Conservation (phyloP, 2,113 vertebrate species). For the Arizona elegans region DNA sequence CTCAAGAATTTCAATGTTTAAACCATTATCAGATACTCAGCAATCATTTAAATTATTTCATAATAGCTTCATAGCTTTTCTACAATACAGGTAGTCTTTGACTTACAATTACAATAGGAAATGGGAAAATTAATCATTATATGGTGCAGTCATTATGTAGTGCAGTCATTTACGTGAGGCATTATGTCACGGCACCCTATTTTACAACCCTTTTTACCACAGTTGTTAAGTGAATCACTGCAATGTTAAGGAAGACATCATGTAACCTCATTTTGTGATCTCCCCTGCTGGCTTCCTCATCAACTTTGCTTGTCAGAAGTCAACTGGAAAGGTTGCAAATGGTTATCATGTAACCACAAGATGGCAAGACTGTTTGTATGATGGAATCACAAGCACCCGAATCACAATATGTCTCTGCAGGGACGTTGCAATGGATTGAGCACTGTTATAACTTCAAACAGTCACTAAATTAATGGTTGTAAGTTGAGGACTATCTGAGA, state of each 20-base stretch:
- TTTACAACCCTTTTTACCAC: too few species aligned
- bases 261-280: neutral
- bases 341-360: neutral
- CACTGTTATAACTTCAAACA: neutral
- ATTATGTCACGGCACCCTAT: too few species aligned
- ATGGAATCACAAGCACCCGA: neutral
- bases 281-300: neutral
- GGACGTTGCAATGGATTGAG: neutral
- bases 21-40: neutral
- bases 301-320: neutral
- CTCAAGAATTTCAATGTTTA: neutral
- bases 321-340: neutral
- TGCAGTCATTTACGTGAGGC: neutral
- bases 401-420: neutral
- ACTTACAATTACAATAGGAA: neutral
- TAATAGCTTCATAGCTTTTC: neutral
- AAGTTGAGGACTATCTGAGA: neutral
- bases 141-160: neutral
- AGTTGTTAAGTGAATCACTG: too few species aligned
- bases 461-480: neutral
- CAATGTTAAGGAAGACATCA: too few species aligned
- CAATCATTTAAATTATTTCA: neutral
- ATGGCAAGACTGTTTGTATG: neutral
- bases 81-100: neutral
- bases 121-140: neutral